Base-by-base conservation (phyloP, 1,140 invertebrate genomes). In the Argopecten irradians region DNA sequence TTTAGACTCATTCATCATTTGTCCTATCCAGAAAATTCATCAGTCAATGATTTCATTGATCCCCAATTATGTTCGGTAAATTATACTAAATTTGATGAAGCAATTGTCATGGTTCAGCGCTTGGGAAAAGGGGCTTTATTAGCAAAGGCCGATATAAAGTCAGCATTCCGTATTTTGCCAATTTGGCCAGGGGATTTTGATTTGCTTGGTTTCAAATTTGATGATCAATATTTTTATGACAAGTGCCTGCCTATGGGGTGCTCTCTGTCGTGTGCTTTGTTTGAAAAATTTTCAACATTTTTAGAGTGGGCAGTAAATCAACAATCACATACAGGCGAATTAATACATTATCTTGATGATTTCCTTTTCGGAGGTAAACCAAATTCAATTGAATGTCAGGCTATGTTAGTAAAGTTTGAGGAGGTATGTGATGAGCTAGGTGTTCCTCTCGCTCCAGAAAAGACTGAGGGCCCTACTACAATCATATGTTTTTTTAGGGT, bases 291-390 rank as follows among this genome's bases (percentile, higher is more conserved):
- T 88, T 36, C 89, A 41, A 88, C 22, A 11, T 46, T 71, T 39
- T 41, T 89, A 34, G 88, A 89, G 41, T 85, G 14, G 41, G 19
- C 19, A 19, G 71, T 86, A 33, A 85, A 85, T 41, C 1, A 39
- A 1, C 82, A 55, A 16, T 13, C 83, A 34, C 14, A 28, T 33
- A 36, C 46, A 7, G 84, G 46, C 13, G n/a, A 41, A 22, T 71
- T 88, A 82, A 85, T 88, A 32, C 87, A 88, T 33, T 88, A 88
- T 43, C 33, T 88, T 8, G 87, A 83, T 83, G 84, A 89, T 41
- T 86, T 89, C 39, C 39, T 89, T 3, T 46, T 46, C 22, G 88
- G 84, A 3, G 84, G 84, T 7, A 55, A 19, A 13, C 39, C n/a
- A 41, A 33, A n/a, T n/a, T 7, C 46, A 9, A 14, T n/a, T 5